Evolutionary conservation across 2,797 vertebrate species (phyloP), one percentile per base, ranked within the genome.

Genomic region (Taenioides sp.): DNA sequence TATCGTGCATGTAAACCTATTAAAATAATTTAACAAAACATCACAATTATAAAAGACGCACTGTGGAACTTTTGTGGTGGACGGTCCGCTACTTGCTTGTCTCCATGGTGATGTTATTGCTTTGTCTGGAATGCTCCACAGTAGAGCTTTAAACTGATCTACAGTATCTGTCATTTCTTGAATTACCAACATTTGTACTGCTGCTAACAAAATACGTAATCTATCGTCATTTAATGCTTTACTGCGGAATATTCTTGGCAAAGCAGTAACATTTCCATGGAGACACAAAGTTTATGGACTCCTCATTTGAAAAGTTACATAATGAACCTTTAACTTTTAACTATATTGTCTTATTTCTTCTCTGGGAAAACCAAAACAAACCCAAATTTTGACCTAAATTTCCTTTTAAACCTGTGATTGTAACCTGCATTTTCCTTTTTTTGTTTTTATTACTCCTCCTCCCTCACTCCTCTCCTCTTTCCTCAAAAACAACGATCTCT

Each of bases 371-470:
- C 94, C 82, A 83, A 95, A 47, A 43, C 40, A 14, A 43, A 47
- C 43, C 43, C 95, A 93, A 95, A 97, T 96, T 93, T 90, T 95
- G 90, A 91, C 94, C 93, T 90, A 94, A 93, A 96, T 95, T 95
- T 96, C 95, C 95, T 96, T 10, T 37, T 50, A 43, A 63, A 96
- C 95, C 93, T 96, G 95, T 98, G 96, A 96, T 95, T 97, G 94
- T 98, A 98, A 98, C 96, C 95, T 95, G 96, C 96, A 96, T 95
- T 95, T 96, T 95, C 96, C 95, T 95, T 95, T 94, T 96, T 10
- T 65, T 49, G 18, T 69, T 78, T 69, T 61, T 84, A 80, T 94
- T 92, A 69, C 85, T 89, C 20, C 77, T 85, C 79, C 28, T 62
- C 60, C 64, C 58, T 82, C 61, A 69, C 69, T 72, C 62, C 57